phyloP scores from a whole-genome alignment of 1,140 invertebrate species.

The Hetaerina americana region DNA sequence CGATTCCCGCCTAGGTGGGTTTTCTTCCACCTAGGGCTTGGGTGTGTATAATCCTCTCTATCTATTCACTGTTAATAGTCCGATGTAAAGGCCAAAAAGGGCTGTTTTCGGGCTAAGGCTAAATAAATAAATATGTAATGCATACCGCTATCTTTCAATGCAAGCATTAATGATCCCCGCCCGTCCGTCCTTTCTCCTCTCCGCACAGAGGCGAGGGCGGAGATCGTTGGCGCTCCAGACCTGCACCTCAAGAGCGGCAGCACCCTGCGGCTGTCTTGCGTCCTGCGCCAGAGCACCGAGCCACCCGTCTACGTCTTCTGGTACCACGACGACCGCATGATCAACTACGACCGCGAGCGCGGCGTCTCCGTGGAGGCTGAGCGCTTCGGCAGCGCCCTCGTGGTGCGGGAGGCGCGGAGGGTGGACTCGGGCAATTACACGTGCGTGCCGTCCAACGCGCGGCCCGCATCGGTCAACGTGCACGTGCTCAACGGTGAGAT shows the following conservation, averaged over 20 bases:
- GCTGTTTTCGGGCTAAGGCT: too few species aligned
- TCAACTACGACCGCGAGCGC: constrained; percentile 47
- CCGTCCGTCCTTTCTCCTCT: background rate
- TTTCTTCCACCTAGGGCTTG: too few species aligned
- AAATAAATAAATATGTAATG: too few species aligned
- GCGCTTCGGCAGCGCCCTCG: constrained; percentile 37
- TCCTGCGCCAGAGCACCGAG: constrained; percentile 54
- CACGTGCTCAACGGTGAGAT: constrained; percentile 46
- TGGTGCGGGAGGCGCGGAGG: constrained; percentile 38
- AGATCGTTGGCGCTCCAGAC: constrained; percentile 60
- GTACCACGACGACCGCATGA: constrained; percentile 60
- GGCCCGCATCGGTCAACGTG: constrained; percentile 49
- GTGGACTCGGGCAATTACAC: constrained; percentile 51
- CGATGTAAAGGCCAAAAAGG: too few species aligned
- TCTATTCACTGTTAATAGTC: too few species aligned
- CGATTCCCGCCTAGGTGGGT: too few species aligned
- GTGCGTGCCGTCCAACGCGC: constrained; percentile 53
- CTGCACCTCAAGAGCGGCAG: constrained; percentile 60
- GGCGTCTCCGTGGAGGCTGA: constrained; percentile 30
- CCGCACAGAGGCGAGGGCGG: constrained; percentile 50
- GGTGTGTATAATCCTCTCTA: too few species aligned
- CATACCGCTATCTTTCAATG: too few species aligned
- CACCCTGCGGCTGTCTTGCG: constrained; percentile 53
- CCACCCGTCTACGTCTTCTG: constrained; percentile 66
- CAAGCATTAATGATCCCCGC: background rate